Percentiles rank a stretch among this genome's conserved stretches.
These are phyloP conservation scores for Thymelicus lineola DNA, from an alignment of 2,888 invertebrate genomes.

Conservation along the genomic window DNA sequence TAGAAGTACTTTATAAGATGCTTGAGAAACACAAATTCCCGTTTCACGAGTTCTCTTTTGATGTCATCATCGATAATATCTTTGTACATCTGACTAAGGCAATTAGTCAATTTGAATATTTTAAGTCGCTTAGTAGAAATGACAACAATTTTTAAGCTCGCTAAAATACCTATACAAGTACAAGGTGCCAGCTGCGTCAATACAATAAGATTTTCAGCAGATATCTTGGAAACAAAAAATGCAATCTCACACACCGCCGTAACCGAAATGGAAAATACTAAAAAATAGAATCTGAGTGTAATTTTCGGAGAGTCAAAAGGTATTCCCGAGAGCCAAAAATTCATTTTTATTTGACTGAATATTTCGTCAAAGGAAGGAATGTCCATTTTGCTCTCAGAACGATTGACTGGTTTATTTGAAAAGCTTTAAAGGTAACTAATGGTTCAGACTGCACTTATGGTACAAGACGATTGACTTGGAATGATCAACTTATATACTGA, in stretches of 20 bases:
- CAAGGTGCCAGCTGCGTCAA: constrained; percentile 61
- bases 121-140: constrained; percentile 44
- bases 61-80: constrained; percentile 49
- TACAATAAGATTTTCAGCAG: constrained; percentile 59
- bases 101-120: constrained; percentile 53
- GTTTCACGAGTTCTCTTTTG: constrained; percentile 49
- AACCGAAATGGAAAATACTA: constrained; percentile 23
- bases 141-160: constrained; percentile 52
- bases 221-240: constrained; percentile 56
- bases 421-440: constrained; percentile 26
- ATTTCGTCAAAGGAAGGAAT: constrained; percentile 60
- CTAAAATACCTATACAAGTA: constrained; percentile 53
- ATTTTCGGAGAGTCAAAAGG: constrained; percentile 48
- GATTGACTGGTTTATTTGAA: constrained; percentile 21
- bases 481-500: neutral
- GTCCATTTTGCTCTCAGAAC: constrained; percentile 41
- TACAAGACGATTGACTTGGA: neutral
- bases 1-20: constrained; percentile 59
- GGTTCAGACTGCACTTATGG: constrained; percentile 8
- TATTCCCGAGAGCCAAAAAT: constrained; percentile 61
- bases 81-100: constrained; percentile 50
- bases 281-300: constrained; percentile 28
- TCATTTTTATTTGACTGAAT: constrained; percentile 59
- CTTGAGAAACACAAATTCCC: constrained; percentile 52
- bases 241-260: constrained; percentile 46